A percentile compares a stretch with the other conserved stretches of the same genome.
Conservation (phyloP, 2,888 invertebrate species). For the Myathropa florea region DNA sequence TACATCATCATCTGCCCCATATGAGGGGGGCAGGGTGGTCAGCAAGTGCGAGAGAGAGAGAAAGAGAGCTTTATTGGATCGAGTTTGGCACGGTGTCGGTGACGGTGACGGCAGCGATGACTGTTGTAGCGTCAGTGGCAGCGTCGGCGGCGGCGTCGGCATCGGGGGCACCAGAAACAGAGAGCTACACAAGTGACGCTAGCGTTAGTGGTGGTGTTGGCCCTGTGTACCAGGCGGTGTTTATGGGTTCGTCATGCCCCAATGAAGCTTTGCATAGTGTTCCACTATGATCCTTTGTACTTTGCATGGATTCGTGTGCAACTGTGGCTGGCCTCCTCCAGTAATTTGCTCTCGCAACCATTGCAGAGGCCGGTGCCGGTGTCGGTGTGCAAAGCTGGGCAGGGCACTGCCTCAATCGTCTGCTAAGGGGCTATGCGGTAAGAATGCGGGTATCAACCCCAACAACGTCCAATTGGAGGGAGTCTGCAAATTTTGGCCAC, state of each 20-base stretch:
- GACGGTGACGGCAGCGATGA: background rate
- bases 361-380: constrained; percentile 31
- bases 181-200: constrained; percentile 23
- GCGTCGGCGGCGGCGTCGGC: background rate
- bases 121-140: background rate
- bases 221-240: constrained; percentile 55
- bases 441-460: constrained; percentile 51
- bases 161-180: background rate
- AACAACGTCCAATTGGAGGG: background rate
- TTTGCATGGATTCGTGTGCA: constrained; percentile 29
- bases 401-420: constrained; percentile 29
- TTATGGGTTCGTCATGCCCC: constrained; percentile 64
- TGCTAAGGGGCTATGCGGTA: constrained; percentile 30
- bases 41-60: background rate
- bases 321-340: constrained; percentile 17
- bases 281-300: constrained; percentile 54
- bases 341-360: constrained; percentile 47
- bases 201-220: constrained; percentile 44
- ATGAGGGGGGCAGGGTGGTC: background rate
- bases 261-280: constrained; percentile 53
- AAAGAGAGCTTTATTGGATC: constrained; percentile 48
- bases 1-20: constrained; percentile 37
- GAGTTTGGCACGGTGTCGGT: constrained; percentile 13
- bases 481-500: constrained; percentile 22
- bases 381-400: background rate